These are phyloP conservation scores for Cercocebus atys DNA, from an alignment of 2,113 vertebrate genomes.

Conservation along the genomic window DNA sequence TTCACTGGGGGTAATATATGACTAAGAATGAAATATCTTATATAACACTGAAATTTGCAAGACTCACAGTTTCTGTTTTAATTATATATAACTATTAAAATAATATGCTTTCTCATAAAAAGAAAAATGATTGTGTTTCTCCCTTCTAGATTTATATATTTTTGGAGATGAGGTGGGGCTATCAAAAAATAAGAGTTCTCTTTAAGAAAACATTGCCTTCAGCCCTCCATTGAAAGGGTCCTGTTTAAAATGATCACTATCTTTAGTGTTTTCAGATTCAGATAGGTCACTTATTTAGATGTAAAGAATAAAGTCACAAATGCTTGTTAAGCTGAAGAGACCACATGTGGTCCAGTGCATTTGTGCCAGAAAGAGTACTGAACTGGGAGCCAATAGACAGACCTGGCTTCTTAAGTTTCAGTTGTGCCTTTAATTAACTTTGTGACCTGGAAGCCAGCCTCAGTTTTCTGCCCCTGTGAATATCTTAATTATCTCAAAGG, in stretches of 20 bases:
- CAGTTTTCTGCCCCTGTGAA: neutral
- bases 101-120: constrained; percentile 29
- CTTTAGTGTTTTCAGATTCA: constrained; percentile 64
- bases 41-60: neutral
- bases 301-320: neutral
- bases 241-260: constrained; percentile 84
- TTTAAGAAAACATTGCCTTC: constrained; percentile 76
- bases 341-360: neutral
- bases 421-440: neutral
- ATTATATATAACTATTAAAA: neutral
- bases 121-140: constrained; percentile 37
- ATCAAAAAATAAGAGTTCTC: constrained; percentile 58
- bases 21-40: neutral
- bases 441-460: neutral
- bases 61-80: neutral
- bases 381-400: neutral
- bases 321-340: neutral
- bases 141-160: constrained; percentile 78
- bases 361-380: neutral
- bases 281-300: constrained; percentile 63
- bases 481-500: neutral
- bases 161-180: constrained; percentile 76
- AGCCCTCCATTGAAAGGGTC: constrained; percentile 83
- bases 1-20: neutral
- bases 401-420: neutral